Evolutionary conservation across 2,888 invertebrate genomes (phyloP), one percentile per base, ranked within the genome.

Genomic region (Stenolophus ochropezus): DNA sequence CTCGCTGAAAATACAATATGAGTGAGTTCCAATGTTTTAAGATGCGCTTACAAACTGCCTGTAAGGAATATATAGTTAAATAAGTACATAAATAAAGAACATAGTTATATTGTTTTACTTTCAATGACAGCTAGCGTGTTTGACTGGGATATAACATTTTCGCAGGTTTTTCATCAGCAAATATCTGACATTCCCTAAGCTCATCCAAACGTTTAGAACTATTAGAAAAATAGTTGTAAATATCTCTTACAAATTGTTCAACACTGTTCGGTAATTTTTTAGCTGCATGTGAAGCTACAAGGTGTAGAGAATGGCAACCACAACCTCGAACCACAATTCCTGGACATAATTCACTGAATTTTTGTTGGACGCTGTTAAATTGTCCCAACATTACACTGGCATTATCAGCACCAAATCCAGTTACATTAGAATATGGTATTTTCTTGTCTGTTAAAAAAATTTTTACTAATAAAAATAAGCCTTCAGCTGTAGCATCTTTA

Each of bases 341-440:
- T 5, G 83, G 83, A 58, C 79, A 21, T 27, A 83, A 78, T 61
- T 81, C 73, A 21, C 58, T 33, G n/a, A 83, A 71, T 71, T 61
- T 81, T 47, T 82, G 73, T 53, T 82, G 69, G 18, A 84, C 42
- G 11, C 83, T 82, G 25, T 80, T 82, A 47, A 75, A 33, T 23
- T 74, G 27, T 3, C 83, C 84, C 84, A 84, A 84, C 84, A 85
- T 84, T 8, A 80, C 74, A 47, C 58, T 82, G 6, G 83, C 83
- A 56, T 82, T 82, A 78, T 85, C 84, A 53, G 82, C 83, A 8
- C 73, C 84, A 61, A 84, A 82, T 18, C 83, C 83, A 21, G 83
- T 82, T 18, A 83, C 71, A 65, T 83, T 83, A 5, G 56, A 51
- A 56, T 82, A 83, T n/a, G 84, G 79, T 20, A 71, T 71, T 71